Conservation (phyloP, 2,888 invertebrate genomes). For the Cosmia pyralina region DNA sequence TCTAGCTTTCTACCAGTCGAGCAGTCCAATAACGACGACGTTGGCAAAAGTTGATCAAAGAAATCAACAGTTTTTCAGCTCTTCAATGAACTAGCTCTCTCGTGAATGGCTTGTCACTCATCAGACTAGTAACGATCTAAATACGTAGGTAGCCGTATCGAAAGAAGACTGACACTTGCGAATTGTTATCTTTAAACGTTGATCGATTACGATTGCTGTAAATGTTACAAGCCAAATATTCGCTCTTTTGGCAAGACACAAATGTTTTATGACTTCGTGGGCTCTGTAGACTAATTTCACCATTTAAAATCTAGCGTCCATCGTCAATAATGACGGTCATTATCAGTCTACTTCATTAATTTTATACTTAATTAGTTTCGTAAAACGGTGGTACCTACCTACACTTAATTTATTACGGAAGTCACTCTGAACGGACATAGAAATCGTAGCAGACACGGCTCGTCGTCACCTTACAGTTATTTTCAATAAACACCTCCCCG, state of each 20-base stretch:
- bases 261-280: background rate
- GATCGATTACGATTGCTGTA: conserved; percentile 39
- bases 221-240: conserved; percentile 39
- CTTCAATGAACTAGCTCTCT: conserved; percentile 32
- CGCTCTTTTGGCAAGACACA: conserved; percentile 25
- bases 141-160: conserved; percentile 28
- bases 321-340: background rate
- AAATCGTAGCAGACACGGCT: conserved; percentile 79
- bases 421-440: conserved; percentile 65
- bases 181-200: conserved; percentile 31
- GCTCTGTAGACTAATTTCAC: conserved; percentile 16
- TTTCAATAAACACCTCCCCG: conserved; percentile 87
- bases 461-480: conserved; percentile 84
- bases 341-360: conserved; percentile 15
- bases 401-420: conserved; percentile 64
- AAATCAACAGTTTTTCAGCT: conserved; percentile 24
- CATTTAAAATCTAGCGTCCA: conserved; percentile 2
- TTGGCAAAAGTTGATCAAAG: conserved; percentile 7
- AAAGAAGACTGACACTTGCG: conserved; percentile 42
- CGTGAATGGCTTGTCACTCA: conserved; percentile 42
- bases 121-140: conserved; percentile 18
- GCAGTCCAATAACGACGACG: background rate
- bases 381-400: conserved; percentile 29
- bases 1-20: background rate
- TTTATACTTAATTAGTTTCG: conserved; percentile 40